phyloP scores from a whole-genome alignment of 2,113 vertebrate species.

The Barbus barbus region DNA sequence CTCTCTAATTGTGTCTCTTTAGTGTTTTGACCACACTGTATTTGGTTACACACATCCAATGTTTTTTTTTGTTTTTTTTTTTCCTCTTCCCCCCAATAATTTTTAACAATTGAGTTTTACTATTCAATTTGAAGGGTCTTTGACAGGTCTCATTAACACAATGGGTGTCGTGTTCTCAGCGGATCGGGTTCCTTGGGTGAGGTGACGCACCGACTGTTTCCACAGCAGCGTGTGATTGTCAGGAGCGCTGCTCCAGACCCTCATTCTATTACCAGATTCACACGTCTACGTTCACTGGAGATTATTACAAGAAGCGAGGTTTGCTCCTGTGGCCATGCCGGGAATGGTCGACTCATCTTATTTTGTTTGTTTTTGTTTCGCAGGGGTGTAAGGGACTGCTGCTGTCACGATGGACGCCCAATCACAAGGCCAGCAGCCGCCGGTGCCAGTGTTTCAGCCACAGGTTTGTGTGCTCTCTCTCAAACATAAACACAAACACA shows the following conservation, averaged over 20 bases:
- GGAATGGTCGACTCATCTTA: neutral
- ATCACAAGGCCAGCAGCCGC: conserved; percentile 87
- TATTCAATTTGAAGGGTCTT: conserved; percentile 35
- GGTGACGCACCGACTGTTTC: conserved; percentile 46
- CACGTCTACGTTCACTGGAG: conserved; percentile 24
- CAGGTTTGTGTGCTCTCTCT: conserved; percentile 78
- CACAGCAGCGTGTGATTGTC: conserved; percentile 35
- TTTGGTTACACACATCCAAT: neutral
- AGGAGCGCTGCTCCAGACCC: conserved; percentile 29
- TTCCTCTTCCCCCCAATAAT: too few species aligned
- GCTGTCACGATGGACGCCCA: conserved; percentile 87
- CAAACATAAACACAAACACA: neutral
- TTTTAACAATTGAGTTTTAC: conserved; percentile 36
- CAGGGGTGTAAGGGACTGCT: conserved; percentile 74
- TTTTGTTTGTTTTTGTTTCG: conserved; percentile 58
- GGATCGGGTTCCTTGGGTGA: conserved; percentile 37
- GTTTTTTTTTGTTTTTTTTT: neutral
- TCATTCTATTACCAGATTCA: conserved; percentile 54
- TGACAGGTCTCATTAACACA: conserved; percentile 56
- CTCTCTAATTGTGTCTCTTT: too few species aligned
- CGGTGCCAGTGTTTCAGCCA: conserved; percentile 85
- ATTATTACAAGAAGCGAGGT: conserved; percentile 26
- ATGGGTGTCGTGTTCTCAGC: conserved; percentile 53
- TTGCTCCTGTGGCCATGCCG: conserved; percentile 16
- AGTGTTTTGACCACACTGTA: neutral